These are phyloP conservation scores for Reticulitermes speratus DNA, from an alignment of 1,140 invertebrate species.

Conservation along the genomic window DNA sequence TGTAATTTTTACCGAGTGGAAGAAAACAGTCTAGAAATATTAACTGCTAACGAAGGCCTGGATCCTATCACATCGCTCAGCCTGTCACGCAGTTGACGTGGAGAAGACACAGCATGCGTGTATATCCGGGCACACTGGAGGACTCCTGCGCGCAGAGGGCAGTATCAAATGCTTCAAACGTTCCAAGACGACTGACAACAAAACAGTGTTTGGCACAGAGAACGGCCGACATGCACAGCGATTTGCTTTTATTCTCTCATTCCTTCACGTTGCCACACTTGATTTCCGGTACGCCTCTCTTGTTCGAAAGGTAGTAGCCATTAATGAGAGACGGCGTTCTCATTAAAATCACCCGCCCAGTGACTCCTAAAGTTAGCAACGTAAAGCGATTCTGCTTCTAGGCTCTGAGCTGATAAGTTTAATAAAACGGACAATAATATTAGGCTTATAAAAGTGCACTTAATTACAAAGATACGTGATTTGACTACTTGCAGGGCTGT, in stretches of 20 bases:
- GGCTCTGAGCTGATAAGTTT: too few species aligned
- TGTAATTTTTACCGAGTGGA: background rate
- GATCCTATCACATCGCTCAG: background rate
- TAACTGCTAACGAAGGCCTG: background rate
- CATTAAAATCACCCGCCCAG: background rate
- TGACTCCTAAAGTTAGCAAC: background rate
- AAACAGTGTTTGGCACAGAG: too few species aligned
- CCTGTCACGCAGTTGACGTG: background rate
- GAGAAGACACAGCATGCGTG: background rate
- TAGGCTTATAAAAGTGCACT: too few species aligned
- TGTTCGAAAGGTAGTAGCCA: background rate
- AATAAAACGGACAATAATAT: too few species aligned
- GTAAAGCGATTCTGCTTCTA: background rate
- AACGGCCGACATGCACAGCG: background rate
- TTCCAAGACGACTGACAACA: background rate
- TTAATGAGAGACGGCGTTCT: background rate
- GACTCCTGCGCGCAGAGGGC: background rate
- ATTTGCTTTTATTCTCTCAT: background rate
- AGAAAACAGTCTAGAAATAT: background rate
- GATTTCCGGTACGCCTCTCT: background rate
- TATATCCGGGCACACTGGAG: background rate
- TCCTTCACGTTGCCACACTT: background rate
- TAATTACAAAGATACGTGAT: too few species aligned
- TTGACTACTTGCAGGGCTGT: too few species aligned
- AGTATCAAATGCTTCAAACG: background rate